Evolutionary conservation across 2,113 vertebrate genomes (phyloP).

Genomic region (Ascaphus truei): DNA sequence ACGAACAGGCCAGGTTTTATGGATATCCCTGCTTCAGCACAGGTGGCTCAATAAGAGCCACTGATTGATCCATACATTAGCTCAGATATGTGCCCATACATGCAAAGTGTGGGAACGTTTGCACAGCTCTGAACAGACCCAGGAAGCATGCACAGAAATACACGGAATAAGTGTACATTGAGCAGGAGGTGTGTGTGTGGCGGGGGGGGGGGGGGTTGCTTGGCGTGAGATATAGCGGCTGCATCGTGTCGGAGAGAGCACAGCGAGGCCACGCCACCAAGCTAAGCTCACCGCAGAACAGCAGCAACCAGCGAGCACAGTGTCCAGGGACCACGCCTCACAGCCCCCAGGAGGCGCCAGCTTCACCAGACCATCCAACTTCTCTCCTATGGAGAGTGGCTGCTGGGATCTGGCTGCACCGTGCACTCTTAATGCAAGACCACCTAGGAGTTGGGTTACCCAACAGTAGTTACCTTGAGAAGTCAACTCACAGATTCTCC

Average conservation of each 20-base stretch:
- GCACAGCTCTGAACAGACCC: slow-evolving; percentile 9
- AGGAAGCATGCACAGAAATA: not conserved
- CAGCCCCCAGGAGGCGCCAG: not conserved
- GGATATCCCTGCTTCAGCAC: no score
- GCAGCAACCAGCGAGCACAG: slow-evolving; percentile 3
- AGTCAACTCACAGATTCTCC: no score
- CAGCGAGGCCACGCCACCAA: slow-evolving; percentile 29
- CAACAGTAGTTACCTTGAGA: no score
- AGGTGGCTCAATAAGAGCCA: no score
- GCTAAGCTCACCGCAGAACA: slow-evolving; percentile 13
- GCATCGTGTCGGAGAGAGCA: slow-evolving; percentile 22
- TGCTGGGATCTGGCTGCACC: slow-evolving; percentile 12
- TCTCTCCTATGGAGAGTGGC: not conserved
- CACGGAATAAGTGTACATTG: slow-evolving; percentile 2
- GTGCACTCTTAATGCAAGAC: not conserved
- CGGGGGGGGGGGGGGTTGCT: not conserved
- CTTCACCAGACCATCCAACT: not conserved
- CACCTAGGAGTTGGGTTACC: not conserved
- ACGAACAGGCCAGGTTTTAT: no score
- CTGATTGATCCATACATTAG: no score
- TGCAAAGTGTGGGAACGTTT: slow-evolving; percentile 20
- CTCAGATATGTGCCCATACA: no score
- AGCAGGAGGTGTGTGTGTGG: slow-evolving; percentile 29
- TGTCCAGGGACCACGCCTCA: not conserved
- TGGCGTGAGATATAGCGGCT: slow-evolving; percentile 19